Conservation (phyloP, 2,797 vertebrate genomes). For the Syngnathus rostellatus region DNA sequence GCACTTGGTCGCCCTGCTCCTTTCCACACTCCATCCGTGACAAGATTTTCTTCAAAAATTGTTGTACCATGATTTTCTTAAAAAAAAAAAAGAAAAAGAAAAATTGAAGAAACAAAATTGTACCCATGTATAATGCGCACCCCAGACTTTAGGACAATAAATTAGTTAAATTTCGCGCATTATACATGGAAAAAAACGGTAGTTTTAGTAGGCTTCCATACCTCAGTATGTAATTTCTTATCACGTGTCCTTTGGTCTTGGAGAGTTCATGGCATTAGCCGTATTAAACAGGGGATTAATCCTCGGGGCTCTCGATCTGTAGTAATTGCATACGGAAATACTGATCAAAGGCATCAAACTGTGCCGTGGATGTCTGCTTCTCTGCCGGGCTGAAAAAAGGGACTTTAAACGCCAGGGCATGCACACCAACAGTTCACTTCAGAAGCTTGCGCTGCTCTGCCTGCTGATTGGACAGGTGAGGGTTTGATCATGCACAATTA, state of each 20-base stretch:
- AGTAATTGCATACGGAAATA: slow-evolving; percentile 61
- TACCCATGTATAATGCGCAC: no score
- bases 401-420: slow-evolving; percentile 22
- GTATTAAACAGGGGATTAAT: slow-evolving; percentile 62
- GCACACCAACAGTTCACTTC: slow-evolving; percentile 25
- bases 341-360: slow-evolving; percentile 67
- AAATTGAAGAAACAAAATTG: no score
- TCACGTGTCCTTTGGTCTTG: slow-evolving; percentile 32
- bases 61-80: no score
- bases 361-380: slow-evolving; percentile 60
- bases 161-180: no score
- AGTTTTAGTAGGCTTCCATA: neutral
- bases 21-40: no score
- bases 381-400: slow-evolving; percentile 53
- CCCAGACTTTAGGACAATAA: no score
- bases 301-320: slow-evolving; percentile 55
- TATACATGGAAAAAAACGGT: no score
- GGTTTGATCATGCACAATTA: slow-evolving; percentile 43
- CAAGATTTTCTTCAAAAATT: no score
- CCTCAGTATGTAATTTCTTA: slow-evolving; percentile 21
- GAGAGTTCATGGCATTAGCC: slow-evolving; percentile 52
- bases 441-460: slow-evolving; percentile 24
- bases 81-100: no score
- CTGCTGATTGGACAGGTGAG: slow-evolving; percentile 38
- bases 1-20: no score